Percentiles rank a stretch among this genome's conserved stretches.
These are phyloP conservation scores for Heliconius congener DNA, from an alignment of 1,140 invertebrate genomes.

Conservation along the genomic window DNA sequence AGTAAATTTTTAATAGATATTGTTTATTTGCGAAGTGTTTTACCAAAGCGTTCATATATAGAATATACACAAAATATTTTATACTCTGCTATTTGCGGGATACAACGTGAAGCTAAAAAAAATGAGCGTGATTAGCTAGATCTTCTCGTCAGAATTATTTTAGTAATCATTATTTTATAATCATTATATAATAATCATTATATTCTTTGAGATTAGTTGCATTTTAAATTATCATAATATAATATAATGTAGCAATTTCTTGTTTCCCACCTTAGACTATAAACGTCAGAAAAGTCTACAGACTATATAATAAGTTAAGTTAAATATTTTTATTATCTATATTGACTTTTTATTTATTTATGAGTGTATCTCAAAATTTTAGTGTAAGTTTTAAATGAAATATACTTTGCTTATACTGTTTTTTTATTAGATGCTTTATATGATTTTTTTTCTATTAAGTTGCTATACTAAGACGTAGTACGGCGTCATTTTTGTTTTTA, in stretches of 20 bases:
- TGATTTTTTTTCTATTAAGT: constrained; percentile 19
- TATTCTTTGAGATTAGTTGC: constrained; percentile 19
- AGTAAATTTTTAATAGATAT: too few relatives aligned
- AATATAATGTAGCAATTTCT: constrained; percentile 18
- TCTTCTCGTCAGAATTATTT: neutral
- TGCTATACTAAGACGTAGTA: constrained; percentile 9
- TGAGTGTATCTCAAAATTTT: constrained; percentile 16
- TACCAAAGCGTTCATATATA: neutral
- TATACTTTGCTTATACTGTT: neutral
- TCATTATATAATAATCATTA: too few relatives aligned
- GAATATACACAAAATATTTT: too few relatives aligned
- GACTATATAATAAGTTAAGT: constrained; percentile 13
- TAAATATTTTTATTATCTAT: constrained; percentile 18
- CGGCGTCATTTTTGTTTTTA: constrained; percentile 1
- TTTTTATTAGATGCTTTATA: constrained; percentile 16
- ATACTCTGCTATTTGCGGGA: too few relatives aligned
- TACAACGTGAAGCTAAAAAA: neutral
- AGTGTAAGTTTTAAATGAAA: constrained; percentile 24
- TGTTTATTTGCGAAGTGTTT: neutral
- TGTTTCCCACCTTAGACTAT: constrained; percentile 26
- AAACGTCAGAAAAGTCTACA: neutral
- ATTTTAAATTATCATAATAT: constrained; percentile 9
- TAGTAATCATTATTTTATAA: too few relatives aligned
- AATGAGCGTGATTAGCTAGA: neutral
- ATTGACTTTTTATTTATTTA: constrained; percentile 26